Base-by-base conservation (phyloP, 2,113 vertebrate species). In the Ammospiza nelsoni region DNA sequence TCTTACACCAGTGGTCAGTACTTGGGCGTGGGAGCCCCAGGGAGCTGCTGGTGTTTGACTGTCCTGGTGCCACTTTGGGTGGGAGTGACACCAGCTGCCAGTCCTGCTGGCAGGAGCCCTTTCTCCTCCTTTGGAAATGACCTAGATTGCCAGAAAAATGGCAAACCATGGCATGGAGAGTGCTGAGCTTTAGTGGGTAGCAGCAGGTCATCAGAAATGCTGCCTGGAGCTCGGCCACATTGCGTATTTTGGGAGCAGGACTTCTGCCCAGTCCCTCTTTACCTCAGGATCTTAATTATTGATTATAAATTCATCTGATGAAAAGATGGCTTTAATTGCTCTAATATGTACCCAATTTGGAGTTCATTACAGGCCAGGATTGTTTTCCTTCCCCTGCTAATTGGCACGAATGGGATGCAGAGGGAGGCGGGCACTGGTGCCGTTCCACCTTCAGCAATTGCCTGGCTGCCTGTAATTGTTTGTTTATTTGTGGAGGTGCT, bases 221-320 rank as follows among this genome's bases (percentile, higher is more conserved):
- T 5, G 23, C 90, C 68, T 84, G 87, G 87, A 95, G 55, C 85
- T 74, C 61, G 80, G 92, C 87, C 87, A 92, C 66, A 2, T 52
- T 1, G 9, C 31, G 59, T 96, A 52, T 95, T 97, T 97, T 90
- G 57, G 79, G 82, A 92, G 55, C 44, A 94, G 92, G 95, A 95
- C 96, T 97, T 87, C 66, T 89, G 94, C 92, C 96, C 68, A 84
- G 69, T 97, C 67, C 89, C 87, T 96, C 71, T 94, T 95, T 97
- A 94, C 93, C 90, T 97, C 97, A 95, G 95, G 84, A 94, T 97
- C 95, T 97, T 93, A 97, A 96, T 97, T 97, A 97, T 96, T 96
- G 95, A 97, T 97, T 98, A 96, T 97, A 96, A 97, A 97, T 98
- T 97, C 93, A 96, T 97, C 95, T 95, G 55, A 57, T 95, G 88